phyloP scores from a whole-genome alignment of 2,888 invertebrate genomes.

The Melanophora roralis region DNA sequence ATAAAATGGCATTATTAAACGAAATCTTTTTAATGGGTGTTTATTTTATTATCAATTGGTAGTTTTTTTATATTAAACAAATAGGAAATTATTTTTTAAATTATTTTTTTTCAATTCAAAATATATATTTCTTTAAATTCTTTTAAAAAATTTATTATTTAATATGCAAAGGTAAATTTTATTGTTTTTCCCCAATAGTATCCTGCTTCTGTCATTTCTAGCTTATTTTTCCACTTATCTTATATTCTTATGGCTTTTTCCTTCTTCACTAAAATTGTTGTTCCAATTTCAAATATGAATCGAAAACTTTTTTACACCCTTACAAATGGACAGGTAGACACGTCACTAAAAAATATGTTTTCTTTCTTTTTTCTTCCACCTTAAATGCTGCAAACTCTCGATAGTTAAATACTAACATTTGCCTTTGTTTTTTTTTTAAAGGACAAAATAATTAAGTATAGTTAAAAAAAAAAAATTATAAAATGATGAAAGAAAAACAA shows the following conservation, averaged over 20 bases:
- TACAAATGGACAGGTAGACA: too few species aligned
- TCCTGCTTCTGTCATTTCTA: neutral
- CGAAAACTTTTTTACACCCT: neutral
- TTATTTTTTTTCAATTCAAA: too few species aligned
- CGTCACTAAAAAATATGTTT: too few species aligned
- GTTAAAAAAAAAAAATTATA: neutral
- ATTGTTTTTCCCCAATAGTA: neutral
- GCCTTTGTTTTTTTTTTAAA: neutral
- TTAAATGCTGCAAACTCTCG: neutral
- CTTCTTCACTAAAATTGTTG: neutral
- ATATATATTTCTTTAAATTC: too few species aligned
- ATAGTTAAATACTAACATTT: neutral
- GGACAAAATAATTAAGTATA: constrained; percentile 8
- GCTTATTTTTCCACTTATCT: neutral
- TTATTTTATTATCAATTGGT: too few species aligned
- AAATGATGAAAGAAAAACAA: neutral
- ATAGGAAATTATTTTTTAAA: too few species aligned
- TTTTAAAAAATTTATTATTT: too few species aligned
- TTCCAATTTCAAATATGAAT: neutral
- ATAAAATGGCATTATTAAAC: too few species aligned
- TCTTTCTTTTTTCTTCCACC: neutral
- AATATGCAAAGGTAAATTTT: too few species aligned
- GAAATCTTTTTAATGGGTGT: too few species aligned
- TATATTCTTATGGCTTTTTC: neutral
- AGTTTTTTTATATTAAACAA: too few species aligned